Evolutionary conservation across 2,113 vertebrate genomes (phyloP), one percentile per base, ranked within the genome.

Genomic region (Scomber scombrus): DNA sequence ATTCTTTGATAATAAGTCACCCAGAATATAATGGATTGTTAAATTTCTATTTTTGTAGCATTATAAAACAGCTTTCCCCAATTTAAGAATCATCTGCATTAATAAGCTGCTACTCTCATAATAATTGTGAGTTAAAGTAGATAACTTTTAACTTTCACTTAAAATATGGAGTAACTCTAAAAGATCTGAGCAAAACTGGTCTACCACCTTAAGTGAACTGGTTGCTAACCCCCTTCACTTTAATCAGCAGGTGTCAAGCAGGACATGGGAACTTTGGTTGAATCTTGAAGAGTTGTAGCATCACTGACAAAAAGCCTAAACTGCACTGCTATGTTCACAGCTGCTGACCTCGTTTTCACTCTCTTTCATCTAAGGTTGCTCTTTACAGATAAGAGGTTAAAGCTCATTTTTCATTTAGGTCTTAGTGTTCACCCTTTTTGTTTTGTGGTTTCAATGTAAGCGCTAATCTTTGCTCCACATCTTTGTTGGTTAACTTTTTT

Each of bases 31-130:
- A 71, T 50, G 29, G 66, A 65, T 67, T 73, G 40, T 64, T 64
- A 14, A 9, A 73, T 60, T 68, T 85, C 54, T 90, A 80, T 82
- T 87, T 88, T 89, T 89, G 31, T 86, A 84, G 64, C 55, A 80
- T 46, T 56, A 54, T 11, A n/a, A 51, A 55, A 75, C 40, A 16
- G 14, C 34, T 26, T 61, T 18, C 1, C 13, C 56, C 19, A n/a
- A 12, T 86, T 54, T 57, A 66, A 78, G n/a, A 56, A 68, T 31
- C 7, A 3, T 61, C 21, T 77, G 43, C 34, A 70, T 67, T 46
- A 64, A 73, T 3, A 60, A 67, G 61, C 19, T 7, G 45, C 52
- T 78, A 47, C 52, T 40, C 15, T 21, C 14, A n/a, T n/a, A 71
- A 47, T 74, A 74, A 71, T 60, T 74, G 43, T 68, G 46, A 47